Evolutionary conservation across 1,140 invertebrate species (phyloP).

Genomic region (Zaprionus ornatus): DNA sequence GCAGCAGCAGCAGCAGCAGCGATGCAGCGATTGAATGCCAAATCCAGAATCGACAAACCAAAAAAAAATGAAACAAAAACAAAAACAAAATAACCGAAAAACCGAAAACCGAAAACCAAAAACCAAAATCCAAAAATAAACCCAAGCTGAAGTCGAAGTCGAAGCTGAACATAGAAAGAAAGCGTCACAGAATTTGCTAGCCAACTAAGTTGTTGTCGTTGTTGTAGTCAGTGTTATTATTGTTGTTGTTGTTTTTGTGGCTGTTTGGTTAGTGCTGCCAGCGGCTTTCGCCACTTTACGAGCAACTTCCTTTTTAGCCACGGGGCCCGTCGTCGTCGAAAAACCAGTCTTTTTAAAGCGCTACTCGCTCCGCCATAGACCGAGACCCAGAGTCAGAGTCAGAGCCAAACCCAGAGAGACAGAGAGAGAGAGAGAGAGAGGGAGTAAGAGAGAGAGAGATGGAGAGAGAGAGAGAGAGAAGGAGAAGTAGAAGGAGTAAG

Average conservation of each 20-base stretch:
- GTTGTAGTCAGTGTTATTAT: constrained; percentile 36
- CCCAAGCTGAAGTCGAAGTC: constrained; percentile 12
- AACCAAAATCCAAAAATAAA: constrained; percentile 28
- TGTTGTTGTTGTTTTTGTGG: constrained; percentile 35
- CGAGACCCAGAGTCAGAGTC: constrained; percentile 24
- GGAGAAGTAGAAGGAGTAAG: neutral
- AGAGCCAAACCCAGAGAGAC: neutral
- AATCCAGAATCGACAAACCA: constrained; percentile 7
- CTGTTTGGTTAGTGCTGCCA: constrained; percentile 26
- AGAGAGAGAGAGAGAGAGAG: neutral
- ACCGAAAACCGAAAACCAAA: neutral
- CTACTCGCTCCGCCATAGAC: constrained; percentile 14
- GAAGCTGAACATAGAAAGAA: constrained; percentile 51
- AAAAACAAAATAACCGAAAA: neutral
- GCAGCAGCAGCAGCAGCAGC: constrained; percentile 11
- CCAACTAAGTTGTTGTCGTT: constrained; percentile 30
- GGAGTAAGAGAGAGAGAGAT: neutral
- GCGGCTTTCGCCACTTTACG: constrained; percentile 78
- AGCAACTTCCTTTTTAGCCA: constrained; percentile 79
- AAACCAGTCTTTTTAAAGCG: constrained; percentile 60
- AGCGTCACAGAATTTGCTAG: constrained; percentile 57
- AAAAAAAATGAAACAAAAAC: constrained; percentile 5
- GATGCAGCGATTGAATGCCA: constrained; percentile 5
- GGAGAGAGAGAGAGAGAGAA: neutral
- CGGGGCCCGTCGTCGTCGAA: constrained; percentile 37